Evolutionary conservation across 2,888 invertebrate genomes (phyloP).

Genomic region (Tolmerus cingulatus): DNA sequence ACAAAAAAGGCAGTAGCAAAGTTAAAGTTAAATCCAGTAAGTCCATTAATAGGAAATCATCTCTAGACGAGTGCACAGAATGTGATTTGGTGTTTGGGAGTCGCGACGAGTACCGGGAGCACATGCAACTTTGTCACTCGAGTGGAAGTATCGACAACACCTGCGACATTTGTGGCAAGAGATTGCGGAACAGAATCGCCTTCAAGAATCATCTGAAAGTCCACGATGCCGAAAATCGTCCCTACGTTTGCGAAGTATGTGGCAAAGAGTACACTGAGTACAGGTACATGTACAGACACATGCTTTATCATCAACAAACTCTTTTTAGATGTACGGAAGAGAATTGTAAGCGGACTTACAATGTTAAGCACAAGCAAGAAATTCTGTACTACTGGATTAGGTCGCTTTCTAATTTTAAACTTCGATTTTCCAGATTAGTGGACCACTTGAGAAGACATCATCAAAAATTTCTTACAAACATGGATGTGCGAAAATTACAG

Average conservation of each 20-base stretch:
- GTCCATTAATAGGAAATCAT: not conserved
- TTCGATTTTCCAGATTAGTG: not conserved
- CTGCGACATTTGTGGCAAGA: conserved; percentile 3
- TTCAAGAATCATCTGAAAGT: conserved; percentile 20
- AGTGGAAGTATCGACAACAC: not conserved
- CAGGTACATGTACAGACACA: conserved; percentile 11
- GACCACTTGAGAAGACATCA: conserved; percentile 9
- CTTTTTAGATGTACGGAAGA: conserved; percentile 1
- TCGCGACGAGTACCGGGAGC: not conserved
- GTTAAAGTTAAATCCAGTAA: not conserved
- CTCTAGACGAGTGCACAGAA: not conserved
- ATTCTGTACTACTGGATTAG: not conserved
- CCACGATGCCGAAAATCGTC: not conserved
- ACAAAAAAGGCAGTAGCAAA: not conserved
- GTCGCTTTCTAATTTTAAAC: not conserved
- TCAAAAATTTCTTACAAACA: not conserved
- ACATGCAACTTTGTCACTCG: not conserved
- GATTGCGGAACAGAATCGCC: not conserved
- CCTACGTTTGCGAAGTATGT: not conserved
- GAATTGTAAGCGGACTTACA: not conserved
- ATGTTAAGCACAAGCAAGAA: conserved; percentile 17
- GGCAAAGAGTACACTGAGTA: conserved; percentile 28
- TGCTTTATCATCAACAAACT: not conserved
- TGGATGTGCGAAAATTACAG: not conserved
- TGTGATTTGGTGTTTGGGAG: conserved; percentile 7